Base-by-base conservation (phyloP, 2,888 invertebrate genomes). In the Plebejus anna region DNA sequence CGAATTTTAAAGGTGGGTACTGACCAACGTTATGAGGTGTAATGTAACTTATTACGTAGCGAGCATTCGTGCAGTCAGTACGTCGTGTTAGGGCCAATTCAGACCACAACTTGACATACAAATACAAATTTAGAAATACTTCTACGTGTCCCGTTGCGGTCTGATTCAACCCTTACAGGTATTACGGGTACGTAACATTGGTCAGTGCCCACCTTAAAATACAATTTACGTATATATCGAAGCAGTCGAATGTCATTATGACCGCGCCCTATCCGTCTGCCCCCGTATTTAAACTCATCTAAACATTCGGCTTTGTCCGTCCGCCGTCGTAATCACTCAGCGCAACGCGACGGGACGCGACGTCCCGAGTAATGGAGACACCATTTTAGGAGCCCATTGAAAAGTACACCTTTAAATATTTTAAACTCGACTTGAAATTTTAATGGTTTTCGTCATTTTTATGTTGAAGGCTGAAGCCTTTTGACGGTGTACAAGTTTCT, bases 281-380 rank as follows among this genome's bases (percentile, higher is more conserved):
- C 11, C 75, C 75, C 78, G 87, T 88, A 90, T 91, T 91, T 89
- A 90, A 90, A 91, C 91, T 89, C 90, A 90, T 90, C 90, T 85
- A 85, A 85, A 88, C 88, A 86, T 87, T 89, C 84, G 82, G 82
- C 89, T 90, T 90, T 91, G 90, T 91, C 88, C 87, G 88, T 88
- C 90, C 22, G 22, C 90, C 87, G 89, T 88, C 90, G 90, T 91
- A 91, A 92, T 92, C 91, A 92, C 91, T 91, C 89, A 91, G 88
- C 84, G 84, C 85, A 55, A 55, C 55, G 57, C 57, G 72, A 36
- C 51, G 47, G 22, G 47, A 22, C 70, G 70, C 77, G 73, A 77
- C 73, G 61, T 75, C 75, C 77, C 77, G 77, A 77, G 78, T 78
- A 80, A 79, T 78, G 77, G 78, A 77, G 79, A 80, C 79, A 77